phyloP scores from a whole-genome alignment of 2,888 invertebrate genomes.

The Andrena minutula region DNA sequence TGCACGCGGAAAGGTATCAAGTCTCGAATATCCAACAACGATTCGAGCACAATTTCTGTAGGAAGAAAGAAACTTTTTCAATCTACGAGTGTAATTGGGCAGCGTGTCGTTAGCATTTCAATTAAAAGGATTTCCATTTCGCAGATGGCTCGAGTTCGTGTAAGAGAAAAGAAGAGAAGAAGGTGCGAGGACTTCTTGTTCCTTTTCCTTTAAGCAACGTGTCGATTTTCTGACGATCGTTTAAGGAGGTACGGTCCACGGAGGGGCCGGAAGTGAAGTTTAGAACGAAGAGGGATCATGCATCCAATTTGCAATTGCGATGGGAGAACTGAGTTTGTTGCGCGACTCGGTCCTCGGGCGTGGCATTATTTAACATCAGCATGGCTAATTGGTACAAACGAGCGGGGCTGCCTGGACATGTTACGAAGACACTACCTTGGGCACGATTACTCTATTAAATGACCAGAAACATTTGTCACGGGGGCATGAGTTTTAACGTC shows the following conservation, averaged over 20 bases:
- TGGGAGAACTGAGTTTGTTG: slow-evolving; percentile 14
- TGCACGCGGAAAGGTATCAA: neutral
- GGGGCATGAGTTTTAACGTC: slow-evolving; percentile 43
- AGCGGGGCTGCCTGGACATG: slow-evolving; percentile 44
- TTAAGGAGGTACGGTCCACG: slow-evolving; percentile 5
- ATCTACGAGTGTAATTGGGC: slow-evolving; percentile 38
- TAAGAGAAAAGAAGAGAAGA: neutral
- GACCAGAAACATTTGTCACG: slow-evolving; percentile 51
- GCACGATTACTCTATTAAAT: slow-evolving; percentile 62
- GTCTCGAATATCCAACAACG: slow-evolving; percentile 2
- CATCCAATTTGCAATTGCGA: slow-evolving; percentile 54
- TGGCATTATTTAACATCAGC: slow-evolving; percentile 68
- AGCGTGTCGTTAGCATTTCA: slow-evolving; percentile 34
- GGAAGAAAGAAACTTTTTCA: slow-evolving; percentile 36
- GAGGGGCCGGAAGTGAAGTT: slow-evolving; percentile 35
- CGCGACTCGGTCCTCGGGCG: slow-evolving; percentile 31
- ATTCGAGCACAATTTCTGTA: neutral
- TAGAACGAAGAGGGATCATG: slow-evolving; percentile 47
- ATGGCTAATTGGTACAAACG: slow-evolving; percentile 67
- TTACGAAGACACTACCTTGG: slow-evolving; percentile 44
- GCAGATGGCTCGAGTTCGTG: neutral
- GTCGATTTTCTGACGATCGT: slow-evolving; percentile 28
- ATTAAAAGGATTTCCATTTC: slow-evolving; percentile 32
- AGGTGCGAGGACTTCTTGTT: neutral
- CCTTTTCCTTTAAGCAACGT: neutral